These are phyloP conservation scores for Catharus fuscescens DNA, from an alignment of 2,113 vertebrate species.

Conservation along the genomic window DNA sequence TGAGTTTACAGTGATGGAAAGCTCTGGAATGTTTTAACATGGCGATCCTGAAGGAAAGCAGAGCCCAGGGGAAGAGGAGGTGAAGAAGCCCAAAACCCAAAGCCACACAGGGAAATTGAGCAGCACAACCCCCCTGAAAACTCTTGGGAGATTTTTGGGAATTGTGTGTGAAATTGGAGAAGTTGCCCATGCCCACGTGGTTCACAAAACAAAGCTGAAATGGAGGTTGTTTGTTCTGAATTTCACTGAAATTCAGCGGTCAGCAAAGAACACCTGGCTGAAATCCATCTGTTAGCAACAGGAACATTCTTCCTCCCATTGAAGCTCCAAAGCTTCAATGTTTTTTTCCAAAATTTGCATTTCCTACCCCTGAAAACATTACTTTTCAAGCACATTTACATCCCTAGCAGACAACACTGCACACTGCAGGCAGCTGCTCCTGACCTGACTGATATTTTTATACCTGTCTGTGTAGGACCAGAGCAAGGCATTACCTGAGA, in stretches of 20 bases:
- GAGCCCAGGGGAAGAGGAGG: background rate
- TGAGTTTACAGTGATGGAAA: background rate
- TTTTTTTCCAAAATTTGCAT: background rate
- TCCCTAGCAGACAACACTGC: background rate
- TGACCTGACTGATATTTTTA: background rate
- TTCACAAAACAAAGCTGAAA: background rate
- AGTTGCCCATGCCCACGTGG: background rate
- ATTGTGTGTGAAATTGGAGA: background rate
- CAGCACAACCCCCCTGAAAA: background rate
- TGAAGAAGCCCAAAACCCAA: background rate
- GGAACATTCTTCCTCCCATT: background rate
- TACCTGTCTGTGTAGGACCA: background rate
- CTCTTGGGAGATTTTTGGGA: accelerated
- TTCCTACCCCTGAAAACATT: background rate
- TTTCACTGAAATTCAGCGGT: background rate
- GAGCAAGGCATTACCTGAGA: background rate
- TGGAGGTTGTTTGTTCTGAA: accelerated
- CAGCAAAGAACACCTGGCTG: background rate
- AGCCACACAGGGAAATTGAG: background rate
- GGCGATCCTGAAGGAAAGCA: background rate
- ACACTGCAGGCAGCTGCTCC: background rate
- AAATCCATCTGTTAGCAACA: accelerated
- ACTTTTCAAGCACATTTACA: background rate
- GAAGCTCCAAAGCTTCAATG: background rate
- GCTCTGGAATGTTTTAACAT: background rate